Conservation (phyloP, 2,797 vertebrate genomes). For the Eleutherodactylus coqui region DNA sequence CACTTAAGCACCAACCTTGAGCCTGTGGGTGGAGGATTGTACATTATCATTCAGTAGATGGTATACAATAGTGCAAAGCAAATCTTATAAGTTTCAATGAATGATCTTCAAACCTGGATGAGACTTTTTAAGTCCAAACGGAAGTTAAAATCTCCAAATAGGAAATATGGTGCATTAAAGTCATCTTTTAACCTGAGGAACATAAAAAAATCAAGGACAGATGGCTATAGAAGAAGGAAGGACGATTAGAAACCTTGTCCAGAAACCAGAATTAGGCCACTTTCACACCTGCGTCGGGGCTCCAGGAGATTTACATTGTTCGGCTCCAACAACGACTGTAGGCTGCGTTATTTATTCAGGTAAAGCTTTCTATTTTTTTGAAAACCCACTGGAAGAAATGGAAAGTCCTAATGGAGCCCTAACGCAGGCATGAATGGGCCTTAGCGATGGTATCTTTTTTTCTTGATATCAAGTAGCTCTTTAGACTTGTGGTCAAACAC, state of each 20-base stretch:
- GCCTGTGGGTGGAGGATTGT: conserved; percentile 17
- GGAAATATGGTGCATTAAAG: conserved; percentile 75
- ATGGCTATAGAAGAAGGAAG: neutral
- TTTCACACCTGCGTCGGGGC: too few relatives aligned
- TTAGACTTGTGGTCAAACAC: neutral
- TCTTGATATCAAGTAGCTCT: too few relatives aligned
- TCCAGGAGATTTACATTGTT: too few relatives aligned
- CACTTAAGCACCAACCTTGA: conserved; percentile 50
- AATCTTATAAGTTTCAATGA: neutral
- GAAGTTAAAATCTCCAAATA: conserved; percentile 88
- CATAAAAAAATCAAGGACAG: neutral
- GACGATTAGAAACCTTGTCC: neutral
- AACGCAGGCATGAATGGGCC: too few relatives aligned
- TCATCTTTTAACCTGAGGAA: conserved; percentile 41
- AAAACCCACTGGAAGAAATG: too few relatives aligned
- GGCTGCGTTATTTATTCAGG: too few relatives aligned
- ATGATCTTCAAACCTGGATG: conserved; percentile 74
- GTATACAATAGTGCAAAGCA: neutral
- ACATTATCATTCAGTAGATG: neutral
- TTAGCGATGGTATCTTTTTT: too few relatives aligned
- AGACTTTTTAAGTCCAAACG: conserved; percentile 79
- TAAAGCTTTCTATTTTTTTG: too few relatives aligned
- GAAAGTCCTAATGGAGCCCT: too few relatives aligned
- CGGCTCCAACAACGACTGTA: too few relatives aligned
- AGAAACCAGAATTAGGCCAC: neutral